A percentile compares a stretch with the other conserved stretches of the same genome.
phyloP scores from a whole-genome alignment of 2,888 invertebrate genomes.

The Antheraea assamensis region DNA sequence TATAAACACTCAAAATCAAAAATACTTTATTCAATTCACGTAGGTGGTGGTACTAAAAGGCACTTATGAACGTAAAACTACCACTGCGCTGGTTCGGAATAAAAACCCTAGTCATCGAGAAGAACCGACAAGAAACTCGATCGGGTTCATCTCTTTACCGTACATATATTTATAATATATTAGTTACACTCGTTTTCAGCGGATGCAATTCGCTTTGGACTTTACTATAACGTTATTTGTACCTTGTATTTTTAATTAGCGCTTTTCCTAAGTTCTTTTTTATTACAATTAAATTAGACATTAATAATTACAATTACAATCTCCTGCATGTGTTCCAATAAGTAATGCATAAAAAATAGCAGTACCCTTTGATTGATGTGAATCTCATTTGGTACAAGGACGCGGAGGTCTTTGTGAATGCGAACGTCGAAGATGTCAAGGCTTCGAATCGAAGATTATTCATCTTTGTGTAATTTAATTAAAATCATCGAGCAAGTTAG shows the following conservation, averaged over 20 bases:
- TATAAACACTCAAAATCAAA: too few relatives aligned
- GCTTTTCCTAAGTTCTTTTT: background rate
- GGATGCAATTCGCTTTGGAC: too few relatives aligned
- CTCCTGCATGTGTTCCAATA: background rate
- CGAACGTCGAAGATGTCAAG: constrained; percentile 21
- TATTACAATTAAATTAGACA: background rate
- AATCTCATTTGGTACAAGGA: background rate
- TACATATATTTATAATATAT: too few relatives aligned
- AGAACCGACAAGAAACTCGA: too few relatives aligned
- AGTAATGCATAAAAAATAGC: background rate
- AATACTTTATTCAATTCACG: too few relatives aligned
- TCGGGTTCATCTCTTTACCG: too few relatives aligned
- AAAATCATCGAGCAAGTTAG: background rate
- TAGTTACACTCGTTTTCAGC: too few relatives aligned
- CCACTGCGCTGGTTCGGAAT: too few relatives aligned
- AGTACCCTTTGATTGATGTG: constrained; percentile 1
- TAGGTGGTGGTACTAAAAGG: too few relatives aligned
- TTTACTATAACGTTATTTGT: too few relatives aligned
- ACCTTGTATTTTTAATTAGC: background rate
- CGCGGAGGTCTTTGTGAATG: constrained; percentile 3
- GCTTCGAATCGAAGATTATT: constrained; percentile 10
- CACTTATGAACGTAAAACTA: too few relatives aligned
- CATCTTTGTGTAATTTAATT: constrained; percentile 16
- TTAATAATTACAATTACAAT: background rate
- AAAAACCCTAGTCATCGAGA: too few relatives aligned